Percentiles rank a stretch among this genome's conserved stretches.
These are phyloP conservation scores for Mionectes olivaceus DNA, from an alignment of 2,797 vertebrate species.

Conservation along the genomic window DNA sequence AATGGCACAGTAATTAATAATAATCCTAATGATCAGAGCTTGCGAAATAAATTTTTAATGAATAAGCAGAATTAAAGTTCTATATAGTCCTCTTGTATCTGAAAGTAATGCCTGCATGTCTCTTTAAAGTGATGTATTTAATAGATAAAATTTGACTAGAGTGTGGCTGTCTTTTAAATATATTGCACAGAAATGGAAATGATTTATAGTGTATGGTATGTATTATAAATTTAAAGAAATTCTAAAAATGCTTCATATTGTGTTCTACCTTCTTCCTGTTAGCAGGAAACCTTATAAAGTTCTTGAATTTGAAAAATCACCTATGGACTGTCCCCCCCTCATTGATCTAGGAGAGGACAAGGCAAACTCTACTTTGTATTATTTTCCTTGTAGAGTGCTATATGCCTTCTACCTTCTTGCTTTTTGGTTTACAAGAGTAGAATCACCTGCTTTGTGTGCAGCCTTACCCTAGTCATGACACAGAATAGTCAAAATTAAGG, in stretches of 20 bases:
- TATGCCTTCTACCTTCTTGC: background rate
- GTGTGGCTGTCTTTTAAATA: background rate
- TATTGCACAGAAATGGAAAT: background rate
- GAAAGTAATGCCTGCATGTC: background rate
- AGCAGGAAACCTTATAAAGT: background rate
- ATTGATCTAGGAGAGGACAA: background rate
- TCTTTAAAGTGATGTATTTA: background rate
- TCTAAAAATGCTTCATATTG: background rate
- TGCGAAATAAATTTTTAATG: slow-evolving; percentile 4
- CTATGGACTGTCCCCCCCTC: fast-evolving
- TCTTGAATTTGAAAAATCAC: background rate
- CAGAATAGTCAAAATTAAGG: background rate
- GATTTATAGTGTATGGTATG: background rate
- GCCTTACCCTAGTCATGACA: background rate
- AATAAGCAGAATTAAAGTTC: slow-evolving; percentile 40
- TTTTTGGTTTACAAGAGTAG: background rate
- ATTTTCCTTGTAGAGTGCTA: background rate
- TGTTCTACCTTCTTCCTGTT: background rate
- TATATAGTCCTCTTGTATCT: background rate
- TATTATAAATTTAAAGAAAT: background rate
- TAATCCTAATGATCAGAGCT: background rate
- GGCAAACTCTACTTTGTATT: background rate
- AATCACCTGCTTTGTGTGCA: background rate
- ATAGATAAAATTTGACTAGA: background rate
- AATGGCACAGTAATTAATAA: slow-evolving; percentile 33